Conservation (phyloP, 2,888 invertebrate species). For the Platypus cylindrus region DNA sequence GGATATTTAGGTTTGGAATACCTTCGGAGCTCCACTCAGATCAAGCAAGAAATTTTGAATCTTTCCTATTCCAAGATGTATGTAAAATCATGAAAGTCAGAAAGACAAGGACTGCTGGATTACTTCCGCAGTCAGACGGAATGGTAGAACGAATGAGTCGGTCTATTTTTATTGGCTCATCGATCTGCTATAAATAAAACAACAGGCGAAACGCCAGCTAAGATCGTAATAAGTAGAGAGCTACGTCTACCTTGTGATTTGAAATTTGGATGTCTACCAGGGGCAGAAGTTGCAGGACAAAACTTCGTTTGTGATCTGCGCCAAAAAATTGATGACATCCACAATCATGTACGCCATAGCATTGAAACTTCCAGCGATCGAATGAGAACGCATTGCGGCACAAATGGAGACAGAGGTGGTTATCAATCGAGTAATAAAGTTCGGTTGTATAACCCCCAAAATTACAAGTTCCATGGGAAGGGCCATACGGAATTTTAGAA, state of each 20-base stretch:
- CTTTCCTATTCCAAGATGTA: constrained; percentile 18
- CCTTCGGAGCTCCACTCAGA: constrained; percentile 13
- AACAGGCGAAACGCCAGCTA: constrained; percentile 8
- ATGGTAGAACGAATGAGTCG: constrained; percentile 22
- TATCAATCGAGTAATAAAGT: too few relatives aligned
- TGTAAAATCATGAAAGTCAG: constrained; percentile 16
- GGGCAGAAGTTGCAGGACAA: too few relatives aligned
- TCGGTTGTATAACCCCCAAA: too few relatives aligned
- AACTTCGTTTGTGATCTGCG: too few relatives aligned
- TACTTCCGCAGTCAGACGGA: constrained; percentile 23
- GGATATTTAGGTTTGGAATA: constrained; percentile 16
- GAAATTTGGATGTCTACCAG: too few relatives aligned
- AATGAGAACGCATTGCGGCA: too few relatives aligned
- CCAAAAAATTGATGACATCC: too few relatives aligned
- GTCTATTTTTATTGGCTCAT: constrained; percentile 8
- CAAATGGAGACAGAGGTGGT: too few relatives aligned
- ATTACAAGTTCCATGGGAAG: too few relatives aligned
- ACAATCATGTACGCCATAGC: too few relatives aligned
- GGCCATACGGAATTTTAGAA: too few relatives aligned
- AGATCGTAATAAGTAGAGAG: constrained; percentile 10
- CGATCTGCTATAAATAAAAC: constrained; percentile 7
- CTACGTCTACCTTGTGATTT: constrained; percentile 13
- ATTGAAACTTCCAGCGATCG: too few relatives aligned
- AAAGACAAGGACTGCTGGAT: constrained; percentile 22
- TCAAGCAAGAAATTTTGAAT: constrained; percentile 23